phyloP scores from a whole-genome alignment of 1,140 invertebrate genomes.

The Apis cerana region DNA sequence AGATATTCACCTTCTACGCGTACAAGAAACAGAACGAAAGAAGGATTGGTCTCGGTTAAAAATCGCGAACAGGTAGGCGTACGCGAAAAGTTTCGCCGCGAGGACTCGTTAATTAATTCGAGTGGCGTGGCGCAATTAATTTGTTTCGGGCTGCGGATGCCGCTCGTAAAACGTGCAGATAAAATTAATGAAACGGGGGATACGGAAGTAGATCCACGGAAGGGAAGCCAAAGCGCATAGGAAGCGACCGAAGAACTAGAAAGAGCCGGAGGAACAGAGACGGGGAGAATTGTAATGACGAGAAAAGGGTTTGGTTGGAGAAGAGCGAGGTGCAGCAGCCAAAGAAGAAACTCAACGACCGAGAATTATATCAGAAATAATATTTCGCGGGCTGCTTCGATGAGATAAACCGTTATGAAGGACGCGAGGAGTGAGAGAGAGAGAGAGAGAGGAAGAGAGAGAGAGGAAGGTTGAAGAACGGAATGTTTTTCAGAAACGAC shows the following conservation, averaged over 20 bases:
- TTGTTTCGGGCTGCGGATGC: conserved; percentile 70
- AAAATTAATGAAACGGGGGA: conserved; percentile 70
- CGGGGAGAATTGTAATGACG: conserved; percentile 38
- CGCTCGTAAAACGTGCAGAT: conserved; percentile 70
- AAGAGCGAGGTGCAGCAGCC: neutral
- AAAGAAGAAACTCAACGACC: conserved; percentile 26
- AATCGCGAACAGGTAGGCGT: conserved; percentile 7
- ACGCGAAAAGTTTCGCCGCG: conserved; percentile 33
- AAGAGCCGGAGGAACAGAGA: neutral
- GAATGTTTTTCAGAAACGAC: conserved; percentile 28
- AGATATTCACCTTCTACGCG: neutral
- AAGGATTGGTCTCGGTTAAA: neutral
- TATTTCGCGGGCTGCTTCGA: conserved; percentile 47
- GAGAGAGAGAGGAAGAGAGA: neutral
- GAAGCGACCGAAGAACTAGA: conserved; percentile 5
- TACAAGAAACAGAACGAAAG: neutral
- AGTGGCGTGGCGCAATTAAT: conserved; percentile 71
- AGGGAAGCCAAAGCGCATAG: conserved; percentile 41
- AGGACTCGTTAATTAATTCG: conserved; percentile 69
- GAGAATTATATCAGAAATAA: conserved; percentile 53
- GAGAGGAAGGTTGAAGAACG: neutral
- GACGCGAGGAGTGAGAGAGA: neutral
- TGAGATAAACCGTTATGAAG: conserved; percentile 45
- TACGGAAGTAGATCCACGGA: conserved; percentile 20
- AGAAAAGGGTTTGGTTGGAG: conserved; percentile 39